Evolutionary conservation across 2,113 vertebrate species (phyloP).

Genomic region (Pluvialis apricaria): DNA sequence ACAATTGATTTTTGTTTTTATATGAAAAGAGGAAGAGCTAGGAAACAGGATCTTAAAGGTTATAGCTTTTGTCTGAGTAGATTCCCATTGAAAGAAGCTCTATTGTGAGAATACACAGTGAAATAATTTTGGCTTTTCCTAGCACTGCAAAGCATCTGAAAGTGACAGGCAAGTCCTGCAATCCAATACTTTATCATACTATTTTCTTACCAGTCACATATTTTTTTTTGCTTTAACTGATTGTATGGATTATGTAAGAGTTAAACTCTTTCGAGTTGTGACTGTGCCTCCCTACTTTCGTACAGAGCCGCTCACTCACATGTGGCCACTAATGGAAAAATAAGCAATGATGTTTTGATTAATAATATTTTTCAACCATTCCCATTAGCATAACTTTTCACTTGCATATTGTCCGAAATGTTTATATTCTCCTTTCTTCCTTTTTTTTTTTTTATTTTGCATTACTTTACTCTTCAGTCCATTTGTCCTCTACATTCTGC

Average conservation of each 20-base stretch:
- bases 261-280: neutral
- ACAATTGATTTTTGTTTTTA: constrained; percentile 40
- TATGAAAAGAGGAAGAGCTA: neutral
- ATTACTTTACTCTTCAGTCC: constrained; percentile 44
- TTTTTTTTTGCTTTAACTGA: neutral
- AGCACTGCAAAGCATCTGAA: constrained; percentile 17
- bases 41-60: constrained; percentile 27
- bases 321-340: neutral
- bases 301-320: neutral
- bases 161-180: neutral
- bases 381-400: neutral
- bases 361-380: neutral
- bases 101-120: constrained; percentile 23
- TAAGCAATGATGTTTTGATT: neutral
- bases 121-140: constrained; percentile 31
- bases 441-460: neutral
- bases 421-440: neutral
- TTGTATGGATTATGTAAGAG: neutral
- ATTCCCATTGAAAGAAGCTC: constrained; percentile 3
- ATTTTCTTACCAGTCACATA: neutral
- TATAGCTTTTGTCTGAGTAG: constrained; percentile 35
- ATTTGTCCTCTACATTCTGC: neutral
- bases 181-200: neutral
- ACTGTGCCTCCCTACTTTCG: neutral
- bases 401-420: neutral